These are phyloP conservation scores for Cherax destructor DNA, from an alignment of 1,140 invertebrate genomes.

Conservation along the genomic window DNA sequence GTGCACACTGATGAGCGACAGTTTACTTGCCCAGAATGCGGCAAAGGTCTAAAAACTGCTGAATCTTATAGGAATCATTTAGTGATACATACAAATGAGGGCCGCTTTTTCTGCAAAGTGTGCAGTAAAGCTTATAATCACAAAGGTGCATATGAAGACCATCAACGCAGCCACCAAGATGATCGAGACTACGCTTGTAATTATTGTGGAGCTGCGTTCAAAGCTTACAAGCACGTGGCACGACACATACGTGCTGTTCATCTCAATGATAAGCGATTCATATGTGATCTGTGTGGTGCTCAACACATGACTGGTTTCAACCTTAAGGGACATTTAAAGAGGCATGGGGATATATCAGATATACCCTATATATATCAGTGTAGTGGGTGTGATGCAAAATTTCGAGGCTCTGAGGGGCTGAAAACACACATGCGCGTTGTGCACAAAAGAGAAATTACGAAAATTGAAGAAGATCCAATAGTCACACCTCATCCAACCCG, in stretches of 20 bases:
- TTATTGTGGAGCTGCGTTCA: slow-evolving; percentile 55
- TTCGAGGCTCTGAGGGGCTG: slow-evolving; percentile 35
- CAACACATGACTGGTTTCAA: slow-evolving; percentile 60
- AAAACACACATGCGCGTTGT: slow-evolving; percentile 27
- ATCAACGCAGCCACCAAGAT: slow-evolving; percentile 31
- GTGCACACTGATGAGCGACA: slow-evolving; percentile 51
- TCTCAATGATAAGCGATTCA: slow-evolving; percentile 56
- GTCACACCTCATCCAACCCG: slow-evolving; percentile 44
- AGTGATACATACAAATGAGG: slow-evolving; percentile 57
- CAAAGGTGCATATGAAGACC: slow-evolving; percentile 59
- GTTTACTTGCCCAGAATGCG: slow-evolving; percentile 36
- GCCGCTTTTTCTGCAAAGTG: slow-evolving; percentile 40
- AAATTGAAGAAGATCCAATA: not conserved
- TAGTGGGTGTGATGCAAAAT: slow-evolving; percentile 44
- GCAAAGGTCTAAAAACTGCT: slow-evolving; percentile 46
- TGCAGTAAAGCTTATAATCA: slow-evolving; percentile 59
- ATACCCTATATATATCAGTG: slow-evolving; percentile 35
- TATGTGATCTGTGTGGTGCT: slow-evolving; percentile 54
- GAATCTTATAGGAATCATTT: slow-evolving; percentile 57
- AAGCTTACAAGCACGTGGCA: slow-evolving; percentile 59
- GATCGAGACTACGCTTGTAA: slow-evolving; percentile 47
- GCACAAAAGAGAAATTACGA: not conserved
- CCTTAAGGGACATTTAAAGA: slow-evolving; percentile 50
- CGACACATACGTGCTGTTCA: slow-evolving; percentile 58
- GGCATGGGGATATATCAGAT: slow-evolving; percentile 36